These are phyloP conservation scores for Camponotus pennsylvanicus DNA, from an alignment of 1,140 invertebrate species.

Conservation along the genomic window DNA sequence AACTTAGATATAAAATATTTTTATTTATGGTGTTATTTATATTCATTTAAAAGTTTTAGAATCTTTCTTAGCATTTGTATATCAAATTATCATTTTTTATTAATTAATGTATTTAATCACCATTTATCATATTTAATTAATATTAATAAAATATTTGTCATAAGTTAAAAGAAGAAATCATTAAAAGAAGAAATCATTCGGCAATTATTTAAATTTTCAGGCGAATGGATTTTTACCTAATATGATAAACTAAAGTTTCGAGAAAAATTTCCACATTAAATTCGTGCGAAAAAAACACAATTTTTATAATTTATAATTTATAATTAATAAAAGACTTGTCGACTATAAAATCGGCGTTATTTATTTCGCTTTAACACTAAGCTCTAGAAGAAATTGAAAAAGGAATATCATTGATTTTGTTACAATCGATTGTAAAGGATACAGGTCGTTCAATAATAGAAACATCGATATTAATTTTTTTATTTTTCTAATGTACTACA, in stretches of 20 bases:
- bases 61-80: too few species aligned
- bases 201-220: too few species aligned
- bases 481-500: slow-evolving; percentile 29
- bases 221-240: background rate
- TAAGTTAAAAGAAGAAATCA: background rate
- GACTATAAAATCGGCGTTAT: background rate
- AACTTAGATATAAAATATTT: too few species aligned
- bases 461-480: slow-evolving; percentile 32
- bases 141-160: background rate
- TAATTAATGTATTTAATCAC: background rate
- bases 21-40: too few species aligned
- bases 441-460: background rate
- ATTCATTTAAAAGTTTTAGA: too few species aligned
- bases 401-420: background rate
- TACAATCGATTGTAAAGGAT: slow-evolving; percentile 25
- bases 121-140: slow-evolving; percentile 2
- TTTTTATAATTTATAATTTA: background rate
- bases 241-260: background rate
- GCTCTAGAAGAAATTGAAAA: background rate
- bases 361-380: background rate
- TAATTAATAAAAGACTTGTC: background rate
- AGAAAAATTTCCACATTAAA: background rate
- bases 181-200: background rate
- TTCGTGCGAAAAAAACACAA: background rate
- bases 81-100: background rate